Percentiles rank a stretch among this genome's conserved stretches.
These are phyloP conservation scores for Cyrtodaria siliqua DNA, from an alignment of 2,888 invertebrate species.

Conservation along the genomic window DNA sequence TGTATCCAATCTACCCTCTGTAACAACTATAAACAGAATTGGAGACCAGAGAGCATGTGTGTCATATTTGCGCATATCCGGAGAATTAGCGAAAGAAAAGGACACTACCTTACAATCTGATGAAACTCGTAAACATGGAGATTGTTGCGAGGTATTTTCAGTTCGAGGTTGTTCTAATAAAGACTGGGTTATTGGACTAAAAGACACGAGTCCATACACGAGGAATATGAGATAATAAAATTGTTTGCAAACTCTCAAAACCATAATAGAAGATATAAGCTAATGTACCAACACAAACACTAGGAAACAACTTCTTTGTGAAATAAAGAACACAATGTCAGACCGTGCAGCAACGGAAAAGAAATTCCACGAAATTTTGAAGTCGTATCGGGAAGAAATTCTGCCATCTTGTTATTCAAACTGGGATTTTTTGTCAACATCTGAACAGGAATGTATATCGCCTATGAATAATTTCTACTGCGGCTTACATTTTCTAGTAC, in stretches of 20 bases:
- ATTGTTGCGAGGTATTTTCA: constrained; percentile 23
- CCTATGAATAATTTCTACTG: constrained; percentile 39
- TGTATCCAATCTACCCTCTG: constrained; percentile 8
- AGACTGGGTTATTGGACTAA: too few relatives aligned
- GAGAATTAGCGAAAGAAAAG: neutral
- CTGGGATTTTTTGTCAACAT: constrained; percentile 28
- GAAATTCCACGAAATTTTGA: constrained; percentile 29
- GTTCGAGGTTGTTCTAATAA: constrained; percentile 12
- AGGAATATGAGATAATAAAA: too few relatives aligned
- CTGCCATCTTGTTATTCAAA: constrained; percentile 31
- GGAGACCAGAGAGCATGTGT: constrained; percentile 21
- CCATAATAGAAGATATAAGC: constrained; percentile 4
- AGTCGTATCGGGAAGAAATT: constrained; percentile 33
- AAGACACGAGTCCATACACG: too few relatives aligned
- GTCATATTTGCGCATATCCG: constrained; percentile 9
- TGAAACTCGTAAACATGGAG: too few relatives aligned
- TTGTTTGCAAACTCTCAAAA: too few relatives aligned
- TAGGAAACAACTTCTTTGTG: neutral
- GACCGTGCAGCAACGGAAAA: constrained; percentile 40
- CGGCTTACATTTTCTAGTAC: constrained; percentile 38
- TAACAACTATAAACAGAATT: constrained; percentile 26
- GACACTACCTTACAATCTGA: constrained; percentile 18
- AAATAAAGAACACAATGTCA: constrained; percentile 33
- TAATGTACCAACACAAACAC: neutral
- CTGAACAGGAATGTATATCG: constrained; percentile 28